These are phyloP conservation scores for Ctenochaetus hawaiiensis DNA, from an alignment of 2,797 vertebrate genomes.

Conservation along the genomic window DNA sequence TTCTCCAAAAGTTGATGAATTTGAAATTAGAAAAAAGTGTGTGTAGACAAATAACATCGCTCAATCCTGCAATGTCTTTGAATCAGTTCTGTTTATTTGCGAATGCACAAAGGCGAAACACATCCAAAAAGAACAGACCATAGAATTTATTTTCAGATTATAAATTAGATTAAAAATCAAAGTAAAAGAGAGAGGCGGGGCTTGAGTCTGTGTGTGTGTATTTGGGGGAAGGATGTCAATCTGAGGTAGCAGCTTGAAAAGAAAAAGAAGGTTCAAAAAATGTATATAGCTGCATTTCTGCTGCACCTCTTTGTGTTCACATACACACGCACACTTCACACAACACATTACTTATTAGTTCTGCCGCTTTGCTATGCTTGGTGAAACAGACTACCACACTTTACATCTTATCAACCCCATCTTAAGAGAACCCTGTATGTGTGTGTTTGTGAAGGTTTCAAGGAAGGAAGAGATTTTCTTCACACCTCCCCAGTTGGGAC, in stretches of 20 bases:
- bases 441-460: constrained; percentile 2
- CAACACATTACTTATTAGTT: constrained; percentile 9
- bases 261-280: constrained; percentile 32
- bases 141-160: too few relatives aligned
- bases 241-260: constrained; percentile 43
- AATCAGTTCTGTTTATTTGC: too few relatives aligned
- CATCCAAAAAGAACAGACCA: too few relatives aligned
- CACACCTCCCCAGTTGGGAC: constrained; percentile 66
- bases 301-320: constrained; percentile 9
- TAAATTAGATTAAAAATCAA: too few relatives aligned
- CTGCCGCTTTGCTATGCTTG: constrained; percentile 48
- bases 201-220: constrained; percentile 25
- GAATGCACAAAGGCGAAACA: too few relatives aligned
- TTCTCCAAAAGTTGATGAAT: too few relatives aligned
- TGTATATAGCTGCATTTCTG: constrained; percentile 35
- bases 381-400: constrained; percentile 43
- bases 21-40: too few relatives aligned
- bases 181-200: background rate
- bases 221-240: constrained; percentile 9
- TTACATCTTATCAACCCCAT: constrained; percentile 49
- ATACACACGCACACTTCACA: constrained; percentile 6
- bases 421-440: constrained; percentile 1
- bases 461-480: constrained; percentile 64
- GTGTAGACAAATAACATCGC: too few relatives aligned
- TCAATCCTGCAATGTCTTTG: too few relatives aligned